These are phyloP conservation scores for Craterocephalus amniculus DNA, from an alignment of 2,797 vertebrate genomes.

Conservation along the genomic window DNA sequence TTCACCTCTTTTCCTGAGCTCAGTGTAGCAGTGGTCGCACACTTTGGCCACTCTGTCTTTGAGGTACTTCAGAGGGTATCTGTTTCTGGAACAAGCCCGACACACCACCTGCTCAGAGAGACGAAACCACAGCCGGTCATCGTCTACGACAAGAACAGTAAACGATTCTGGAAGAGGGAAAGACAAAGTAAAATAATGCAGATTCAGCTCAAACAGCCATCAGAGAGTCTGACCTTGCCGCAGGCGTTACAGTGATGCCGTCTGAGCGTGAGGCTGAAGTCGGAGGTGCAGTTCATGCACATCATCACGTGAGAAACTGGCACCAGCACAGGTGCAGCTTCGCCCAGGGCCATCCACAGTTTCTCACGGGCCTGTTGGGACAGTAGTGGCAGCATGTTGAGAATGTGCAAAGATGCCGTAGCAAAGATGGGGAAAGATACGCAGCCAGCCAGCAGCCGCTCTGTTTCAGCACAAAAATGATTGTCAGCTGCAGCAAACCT, in stretches of 20 bases:
- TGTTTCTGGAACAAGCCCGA: conserved; percentile 93
- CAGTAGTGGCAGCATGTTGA: neutral
- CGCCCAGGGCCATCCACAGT: conserved; percentile 91
- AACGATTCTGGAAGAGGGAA: neutral
- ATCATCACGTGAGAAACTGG: conserved; percentile 93
- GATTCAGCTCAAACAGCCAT: neutral
- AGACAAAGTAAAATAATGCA: no score
- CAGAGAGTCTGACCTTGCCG: conserved; percentile 87
- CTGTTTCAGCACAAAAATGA: neutral
- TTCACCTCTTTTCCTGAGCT: conserved; percentile 92
- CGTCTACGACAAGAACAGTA: neutral
- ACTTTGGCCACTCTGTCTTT: conserved; percentile 95
- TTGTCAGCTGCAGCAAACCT: neutral
- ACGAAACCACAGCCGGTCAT: neutral
- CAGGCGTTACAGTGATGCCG: conserved; percentile 96
- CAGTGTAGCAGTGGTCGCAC: conserved; percentile 91
- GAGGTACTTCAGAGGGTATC: conserved; percentile 97
- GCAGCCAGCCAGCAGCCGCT: no score
- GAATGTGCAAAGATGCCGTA: conserved; percentile 2
- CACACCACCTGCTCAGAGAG: conserved; percentile 89
- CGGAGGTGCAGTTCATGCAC: conserved; percentile 98
- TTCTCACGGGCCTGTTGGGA: conserved; percentile 89
- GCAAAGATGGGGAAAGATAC: neutral
- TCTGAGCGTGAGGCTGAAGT: conserved; percentile 94
- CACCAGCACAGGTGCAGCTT: conserved; percentile 91